phyloP scores from a whole-genome alignment of 2,113 vertebrate species.

The Aplodontia rufa region DNA sequence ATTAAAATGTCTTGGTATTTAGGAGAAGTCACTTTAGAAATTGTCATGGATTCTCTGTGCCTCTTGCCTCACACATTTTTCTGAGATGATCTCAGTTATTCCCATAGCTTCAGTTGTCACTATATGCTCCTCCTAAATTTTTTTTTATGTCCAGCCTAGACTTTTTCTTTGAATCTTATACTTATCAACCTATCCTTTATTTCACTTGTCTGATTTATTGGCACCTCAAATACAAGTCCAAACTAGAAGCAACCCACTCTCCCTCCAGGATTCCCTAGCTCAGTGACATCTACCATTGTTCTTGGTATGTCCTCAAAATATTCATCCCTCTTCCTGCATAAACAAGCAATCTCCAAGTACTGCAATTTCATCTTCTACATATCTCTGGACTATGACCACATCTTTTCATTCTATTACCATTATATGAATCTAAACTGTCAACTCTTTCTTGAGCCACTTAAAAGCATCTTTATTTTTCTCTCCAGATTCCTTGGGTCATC shows the following conservation, averaged over 20 bases:
- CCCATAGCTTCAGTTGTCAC: neutral
- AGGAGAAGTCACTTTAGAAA: neutral
- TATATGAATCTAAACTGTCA: neutral
- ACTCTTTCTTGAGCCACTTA: neutral
- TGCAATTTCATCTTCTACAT: neutral
- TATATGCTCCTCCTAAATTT: neutral
- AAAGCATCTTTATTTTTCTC: neutral
- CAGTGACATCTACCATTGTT: neutral
- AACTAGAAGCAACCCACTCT: neutral
- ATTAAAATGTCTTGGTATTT: neutral
- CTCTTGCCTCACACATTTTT: neutral
- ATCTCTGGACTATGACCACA: neutral
- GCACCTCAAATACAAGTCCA: neutral
- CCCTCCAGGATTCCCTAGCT: neutral
- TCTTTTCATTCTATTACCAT: neutral
- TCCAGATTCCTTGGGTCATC: neutral
- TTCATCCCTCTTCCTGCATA: neutral
- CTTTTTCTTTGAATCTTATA: constrained; percentile 5
- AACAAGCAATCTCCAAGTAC: neutral
- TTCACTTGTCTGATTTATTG: neutral
- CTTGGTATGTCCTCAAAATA: neutral
- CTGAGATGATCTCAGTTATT: neutral
- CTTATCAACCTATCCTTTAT: neutral
- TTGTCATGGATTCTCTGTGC: neutral
- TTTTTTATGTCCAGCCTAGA: neutral